Conservation (phyloP, 1,140 invertebrate genomes). For the Zaprionus africanus region DNA sequence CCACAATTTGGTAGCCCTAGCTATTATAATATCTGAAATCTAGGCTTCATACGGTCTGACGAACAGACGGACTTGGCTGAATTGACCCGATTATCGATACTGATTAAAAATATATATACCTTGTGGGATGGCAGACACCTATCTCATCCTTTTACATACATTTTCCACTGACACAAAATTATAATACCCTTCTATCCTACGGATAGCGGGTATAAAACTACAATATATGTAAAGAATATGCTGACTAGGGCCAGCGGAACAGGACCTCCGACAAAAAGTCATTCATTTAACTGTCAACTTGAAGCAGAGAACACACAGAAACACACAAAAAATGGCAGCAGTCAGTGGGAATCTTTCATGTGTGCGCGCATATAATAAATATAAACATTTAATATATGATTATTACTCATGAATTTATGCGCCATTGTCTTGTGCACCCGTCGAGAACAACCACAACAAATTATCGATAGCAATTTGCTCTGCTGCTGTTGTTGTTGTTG, state of each 20-base stretch:
- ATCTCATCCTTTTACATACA: not conserved
- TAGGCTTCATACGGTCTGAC: too few species aligned
- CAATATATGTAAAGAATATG: not conserved
- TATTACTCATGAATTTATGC: conserved; percentile 47
- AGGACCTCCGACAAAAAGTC: conserved; percentile 11
- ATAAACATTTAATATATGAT: conserved; percentile 57
- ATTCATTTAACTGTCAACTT: conserved; percentile 36
- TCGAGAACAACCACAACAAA: conserved; percentile 38
- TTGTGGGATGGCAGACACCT: accelerated
- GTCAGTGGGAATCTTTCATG: not conserved
- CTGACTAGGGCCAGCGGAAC: not conserved
- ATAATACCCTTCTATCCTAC: not conserved
- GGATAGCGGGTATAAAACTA: not conserved
- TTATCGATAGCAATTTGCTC: conserved; percentile 70
- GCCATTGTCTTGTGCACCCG: conserved; percentile 28
- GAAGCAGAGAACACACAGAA: not conserved
- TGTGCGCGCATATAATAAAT: conserved; percentile 16
- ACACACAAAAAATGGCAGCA: conserved; percentile 5
- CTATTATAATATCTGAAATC: not conserved
- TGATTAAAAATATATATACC: not conserved
- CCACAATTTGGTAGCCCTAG: not conserved
- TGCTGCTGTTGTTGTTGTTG: conserved; percentile 30
- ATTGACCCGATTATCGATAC: too few species aligned
- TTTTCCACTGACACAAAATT: not conserved
- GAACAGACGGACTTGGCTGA: too few species aligned